Evolutionary conservation across 2,113 vertebrate species (phyloP), one percentile per base, ranked within the genome.

Genomic region (Himantopus leucocephalus): DNA sequence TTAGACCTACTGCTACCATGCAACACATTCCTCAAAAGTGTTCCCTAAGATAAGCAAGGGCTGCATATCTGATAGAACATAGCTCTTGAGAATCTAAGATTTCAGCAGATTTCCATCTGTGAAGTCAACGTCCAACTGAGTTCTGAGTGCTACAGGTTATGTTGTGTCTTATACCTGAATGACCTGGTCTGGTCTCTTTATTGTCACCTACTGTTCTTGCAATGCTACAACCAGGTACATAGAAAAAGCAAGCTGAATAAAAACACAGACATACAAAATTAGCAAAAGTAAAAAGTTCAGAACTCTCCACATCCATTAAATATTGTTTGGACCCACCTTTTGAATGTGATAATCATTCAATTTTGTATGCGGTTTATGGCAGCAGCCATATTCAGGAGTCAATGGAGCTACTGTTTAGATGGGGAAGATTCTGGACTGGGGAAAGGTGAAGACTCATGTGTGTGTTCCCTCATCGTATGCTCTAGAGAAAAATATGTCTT

Each of bases 391-490:
- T 37, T 68, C 9, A 10, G 37, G 37, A 3, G 29, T 63, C 0
- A 0, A 2, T 21, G 20, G 22, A 52, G 22, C 45, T 70, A 5
- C 48, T 80, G 6, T 59, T 90, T 52, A 43, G 27, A 43, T 32
- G 14, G 17, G 23, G 14, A 53, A 29, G 23, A 43, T 58, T 71
- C 30, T 88, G 41, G 8, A 47, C 20, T 14, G 34, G 1, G 10
- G 14, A 62, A 85, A 70, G 9, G 9, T 66, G 10, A 47, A 56
- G 34, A 37, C 11, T 39, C 0, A 1, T 10, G 1, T 34, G 0
- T 27, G 27, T 73, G 6, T 78, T 74, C 12, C 60, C 12, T 85
- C 10, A 48, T 26, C 2, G 14, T 3, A 0, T 43, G 5, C 12
- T 85, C 45, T 71, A 29, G 59, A 14, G 37, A 52, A 37, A 21